Conservation (phyloP, 1,140 invertebrate species). For the Drosophila melanica region DNA sequence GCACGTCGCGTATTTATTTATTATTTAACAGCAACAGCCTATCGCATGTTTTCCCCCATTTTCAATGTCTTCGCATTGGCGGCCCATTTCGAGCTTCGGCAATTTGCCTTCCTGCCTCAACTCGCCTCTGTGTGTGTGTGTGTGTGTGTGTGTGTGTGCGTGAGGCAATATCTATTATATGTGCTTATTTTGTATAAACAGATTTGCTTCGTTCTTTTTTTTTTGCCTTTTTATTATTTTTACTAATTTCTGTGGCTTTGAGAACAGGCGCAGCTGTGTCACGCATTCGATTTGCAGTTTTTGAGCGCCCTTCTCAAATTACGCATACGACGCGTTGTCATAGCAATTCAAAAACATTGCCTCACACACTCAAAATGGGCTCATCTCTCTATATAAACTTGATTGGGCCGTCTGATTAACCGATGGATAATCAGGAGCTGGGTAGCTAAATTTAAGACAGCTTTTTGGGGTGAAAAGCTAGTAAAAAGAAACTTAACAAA, state of each 20-base stretch:
- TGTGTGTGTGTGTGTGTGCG: constrained; percentile 13
- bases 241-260: constrained; percentile 38
- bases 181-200: constrained; percentile 13
- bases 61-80: constrained; percentile 66
- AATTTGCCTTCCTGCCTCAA: constrained; percentile 12
- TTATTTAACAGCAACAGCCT: constrained; percentile 64
- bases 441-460: no score
- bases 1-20: constrained; percentile 57
- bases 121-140: constrained; percentile 7
- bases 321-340: constrained; percentile 21
- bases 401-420: no score
- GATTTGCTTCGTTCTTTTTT: neutral
- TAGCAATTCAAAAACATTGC: neutral
- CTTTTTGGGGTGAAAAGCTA: no score
- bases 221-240: constrained; percentile 15
- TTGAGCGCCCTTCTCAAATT: constrained; percentile 17
- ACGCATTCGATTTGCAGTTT: constrained; percentile 47
- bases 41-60: constrained; percentile 59
- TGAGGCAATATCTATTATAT: constrained; percentile 7
- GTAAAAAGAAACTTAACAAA: no score
- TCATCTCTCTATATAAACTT: no score
- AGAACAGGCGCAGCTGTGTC: constrained; percentile 50
- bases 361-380: neutral
- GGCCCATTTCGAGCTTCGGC: constrained; percentile 46
- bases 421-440: no score